phyloP scores from a whole-genome alignment of 2,797 vertebrate species.

The Bufotes viridis region DNA sequence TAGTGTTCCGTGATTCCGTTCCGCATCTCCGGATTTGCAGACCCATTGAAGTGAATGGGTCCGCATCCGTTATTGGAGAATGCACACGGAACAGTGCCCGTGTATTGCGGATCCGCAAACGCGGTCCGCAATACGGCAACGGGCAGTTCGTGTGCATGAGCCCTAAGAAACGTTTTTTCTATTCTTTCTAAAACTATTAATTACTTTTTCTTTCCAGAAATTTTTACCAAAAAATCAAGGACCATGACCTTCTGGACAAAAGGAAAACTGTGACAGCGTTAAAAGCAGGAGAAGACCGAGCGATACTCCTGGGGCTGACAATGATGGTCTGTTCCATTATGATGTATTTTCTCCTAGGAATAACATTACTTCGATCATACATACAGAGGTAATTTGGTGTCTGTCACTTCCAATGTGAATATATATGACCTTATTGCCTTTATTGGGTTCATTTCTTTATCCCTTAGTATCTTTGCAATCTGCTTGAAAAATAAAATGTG shows the following conservation, averaged over 20 bases:
- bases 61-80: no score
- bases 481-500: slow-evolving; percentile 53
- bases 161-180: background rate
- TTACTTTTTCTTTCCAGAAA: slow-evolving; percentile 76
- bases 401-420: slow-evolving; percentile 14
- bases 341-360: slow-evolving; percentile 95
- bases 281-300: slow-evolving; percentile 92
- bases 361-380: slow-evolving; percentile 89
- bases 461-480: slow-evolving; percentile 40
- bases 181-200: slow-evolving; percentile 1
- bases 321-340: slow-evolving; percentile 92
- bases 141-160: no score
- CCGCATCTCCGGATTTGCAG: no score
- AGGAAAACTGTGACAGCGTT: slow-evolving; percentile 93
- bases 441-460: background rate
- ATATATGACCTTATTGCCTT: slow-evolving; percentile 43
- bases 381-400: slow-evolving; percentile 83
- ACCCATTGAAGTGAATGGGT: no score
- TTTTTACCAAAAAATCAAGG: slow-evolving; percentile 91
- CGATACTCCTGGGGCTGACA: slow-evolving; percentile 89
- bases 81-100: no score
- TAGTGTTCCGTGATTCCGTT: no score
- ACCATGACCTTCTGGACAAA: slow-evolving; percentile 91
- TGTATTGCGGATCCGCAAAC: no score
- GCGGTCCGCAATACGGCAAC: no score